Conservation (phyloP, 37 sponge, comb jelly and placozoan genomes). For the Oopsacas minuta region DNA sequence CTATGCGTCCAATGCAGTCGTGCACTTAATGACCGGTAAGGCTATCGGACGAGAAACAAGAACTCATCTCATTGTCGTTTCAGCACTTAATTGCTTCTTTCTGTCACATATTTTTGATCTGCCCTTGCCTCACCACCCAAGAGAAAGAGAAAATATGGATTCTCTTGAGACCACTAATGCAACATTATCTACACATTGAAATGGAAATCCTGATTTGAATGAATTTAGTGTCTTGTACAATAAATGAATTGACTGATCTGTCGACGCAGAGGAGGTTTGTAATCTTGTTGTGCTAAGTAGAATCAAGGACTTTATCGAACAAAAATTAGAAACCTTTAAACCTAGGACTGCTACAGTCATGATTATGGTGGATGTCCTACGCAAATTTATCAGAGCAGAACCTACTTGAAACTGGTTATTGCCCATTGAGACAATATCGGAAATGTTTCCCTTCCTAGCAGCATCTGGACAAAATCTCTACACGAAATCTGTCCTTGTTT, state of each 20-base stretch:
- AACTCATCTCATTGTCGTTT: neutral
- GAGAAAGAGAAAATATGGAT: neutral
- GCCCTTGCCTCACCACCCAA: neutral
- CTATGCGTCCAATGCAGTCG: neutral
- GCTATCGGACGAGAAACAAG: neutral
- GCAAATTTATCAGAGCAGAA: conserved; percentile 26
- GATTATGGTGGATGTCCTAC: conserved; percentile 29
- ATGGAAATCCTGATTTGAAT: neutral
- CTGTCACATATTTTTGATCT: neutral
- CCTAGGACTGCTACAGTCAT: conserved; percentile 32
- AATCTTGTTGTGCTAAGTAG: neutral
- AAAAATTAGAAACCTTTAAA: neutral
- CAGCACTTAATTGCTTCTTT: conserved; percentile 15
- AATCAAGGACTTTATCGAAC: neutral
- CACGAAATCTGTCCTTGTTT: conserved; percentile 29
- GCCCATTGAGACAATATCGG: conserved; percentile 24
- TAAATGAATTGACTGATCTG: neutral
- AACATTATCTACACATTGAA: neutral
- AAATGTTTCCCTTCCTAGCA: conserved; percentile 31
- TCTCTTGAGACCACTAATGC: neutral
- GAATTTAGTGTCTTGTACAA: neutral
- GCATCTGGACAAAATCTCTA: conserved; percentile 27
- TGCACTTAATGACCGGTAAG: neutral
- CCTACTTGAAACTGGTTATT: conserved; percentile 31
- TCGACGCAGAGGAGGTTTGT: neutral